Conservation (phyloP, 30 jellyfish, hydroid and myxozoan genomes). For the Turritopsis rubra region DNA sequence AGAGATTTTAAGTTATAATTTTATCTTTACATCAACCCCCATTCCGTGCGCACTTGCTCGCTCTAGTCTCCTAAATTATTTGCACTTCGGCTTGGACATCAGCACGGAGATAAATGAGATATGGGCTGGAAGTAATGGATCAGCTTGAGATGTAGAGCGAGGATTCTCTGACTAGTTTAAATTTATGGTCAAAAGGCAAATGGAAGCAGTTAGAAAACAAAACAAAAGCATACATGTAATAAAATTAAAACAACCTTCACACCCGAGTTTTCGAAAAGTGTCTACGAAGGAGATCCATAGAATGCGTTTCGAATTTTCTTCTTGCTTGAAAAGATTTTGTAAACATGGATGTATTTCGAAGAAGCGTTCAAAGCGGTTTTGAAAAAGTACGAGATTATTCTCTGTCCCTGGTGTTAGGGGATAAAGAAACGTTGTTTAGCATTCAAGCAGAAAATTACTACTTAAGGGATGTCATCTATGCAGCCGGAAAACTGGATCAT, state of each 20-base stretch:
- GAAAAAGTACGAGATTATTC: conserved; percentile 29
- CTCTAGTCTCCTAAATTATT: background rate
- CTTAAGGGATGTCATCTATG: conserved; percentile 14
- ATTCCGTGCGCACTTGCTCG: background rate
- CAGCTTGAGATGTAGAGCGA: too few relatives aligned
- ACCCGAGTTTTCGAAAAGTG: background rate
- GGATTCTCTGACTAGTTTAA: too few relatives aligned
- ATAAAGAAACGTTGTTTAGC: conserved; percentile 14
- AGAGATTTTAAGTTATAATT: too few relatives aligned
- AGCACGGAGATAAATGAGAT: too few relatives aligned
- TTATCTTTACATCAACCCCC: background rate
- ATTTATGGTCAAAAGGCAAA: too few relatives aligned
- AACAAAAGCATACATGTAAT: too few relatives aligned
- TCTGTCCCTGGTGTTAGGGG: conserved; percentile 15
- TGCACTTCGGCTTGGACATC: background rate
- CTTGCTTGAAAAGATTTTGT: background rate
- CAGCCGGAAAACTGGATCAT: background rate
- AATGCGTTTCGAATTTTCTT: background rate
- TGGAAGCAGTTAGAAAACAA: too few relatives aligned
- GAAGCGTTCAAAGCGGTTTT: conserved; percentile 29
- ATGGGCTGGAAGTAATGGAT: too few relatives aligned
- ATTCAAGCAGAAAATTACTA: conserved; percentile 12
- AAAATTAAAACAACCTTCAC: background rate
- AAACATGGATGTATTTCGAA: conserved; percentile 20
- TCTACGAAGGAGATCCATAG: background rate